Evolutionary conservation across 2,113 vertebrate genomes (phyloP).

Genomic region (Pelecanus crispus): DNA sequence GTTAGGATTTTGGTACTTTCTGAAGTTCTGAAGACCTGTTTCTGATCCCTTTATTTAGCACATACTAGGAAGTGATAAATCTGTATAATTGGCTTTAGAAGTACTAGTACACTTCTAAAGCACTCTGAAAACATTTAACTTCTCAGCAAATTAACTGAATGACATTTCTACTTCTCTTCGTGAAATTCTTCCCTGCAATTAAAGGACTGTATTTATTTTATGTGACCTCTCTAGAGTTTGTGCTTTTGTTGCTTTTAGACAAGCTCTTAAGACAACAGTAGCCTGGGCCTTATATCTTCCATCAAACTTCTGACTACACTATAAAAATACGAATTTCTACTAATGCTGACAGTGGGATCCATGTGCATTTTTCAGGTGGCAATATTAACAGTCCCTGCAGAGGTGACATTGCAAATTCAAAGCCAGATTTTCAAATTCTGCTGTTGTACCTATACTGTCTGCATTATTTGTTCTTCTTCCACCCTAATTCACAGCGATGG

Average conservation of each 20-base stretch:
- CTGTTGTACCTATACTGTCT: neutral
- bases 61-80: neutral
- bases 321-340: neutral
- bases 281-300: neutral
- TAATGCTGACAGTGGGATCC: neutral
- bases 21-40: neutral
- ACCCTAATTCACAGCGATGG: neutral
- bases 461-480: neutral
- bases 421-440: neutral
- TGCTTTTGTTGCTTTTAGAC: neutral
- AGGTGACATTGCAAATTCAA: neutral
- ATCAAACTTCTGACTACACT: neutral
- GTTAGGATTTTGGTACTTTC: neutral
- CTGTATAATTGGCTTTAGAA: neutral
- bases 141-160: neutral
- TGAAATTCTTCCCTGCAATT: neutral
- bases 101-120: neutral
- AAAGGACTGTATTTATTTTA: neutral
- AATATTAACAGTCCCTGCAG: neutral
- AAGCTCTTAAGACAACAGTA: neutral
- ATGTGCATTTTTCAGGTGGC: neutral
- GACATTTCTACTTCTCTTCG: neutral
- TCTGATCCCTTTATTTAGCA: neutral
- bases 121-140: neutral
- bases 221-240: neutral